Evolutionary conservation across 2,797 vertebrate species (phyloP).

Genomic region (Muscicapa striata): DNA sequence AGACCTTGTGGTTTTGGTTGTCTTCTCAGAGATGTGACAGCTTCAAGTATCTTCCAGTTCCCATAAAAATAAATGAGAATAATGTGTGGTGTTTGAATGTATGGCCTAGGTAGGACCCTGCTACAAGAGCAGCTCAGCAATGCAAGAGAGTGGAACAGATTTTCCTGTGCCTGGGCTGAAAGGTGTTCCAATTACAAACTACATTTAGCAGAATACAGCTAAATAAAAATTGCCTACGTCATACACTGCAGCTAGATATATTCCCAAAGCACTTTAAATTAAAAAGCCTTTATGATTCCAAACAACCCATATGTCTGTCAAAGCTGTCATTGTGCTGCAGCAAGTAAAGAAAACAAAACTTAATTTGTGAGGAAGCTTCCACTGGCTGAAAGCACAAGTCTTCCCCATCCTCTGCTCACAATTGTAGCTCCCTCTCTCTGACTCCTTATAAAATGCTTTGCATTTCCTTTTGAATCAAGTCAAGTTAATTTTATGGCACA

Average conservation of each 20-base stretch:
- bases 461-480: conserved; percentile 13
- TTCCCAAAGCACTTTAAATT: conserved; percentile 64
- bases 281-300: conserved; percentile 65
- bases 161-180: neutral
- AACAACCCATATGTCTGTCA: conserved; percentile 76
- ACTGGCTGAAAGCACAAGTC: conserved; percentile 54
- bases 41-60: neutral
- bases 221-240: conserved; percentile 66
- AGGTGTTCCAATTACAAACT: conserved; percentile 33
- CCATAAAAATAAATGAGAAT: neutral
- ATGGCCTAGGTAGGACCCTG: neutral
- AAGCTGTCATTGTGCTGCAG: conserved; percentile 68
- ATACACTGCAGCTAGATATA: conserved; percentile 45
- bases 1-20: neutral
- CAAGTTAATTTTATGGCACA: conserved; percentile 56
- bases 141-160: neutral
- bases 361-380: conserved; percentile 72
- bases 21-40: neutral
- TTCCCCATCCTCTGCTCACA: conserved; percentile 27
- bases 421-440: neutral
- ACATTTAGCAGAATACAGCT: conserved; percentile 57
- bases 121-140: neutral
- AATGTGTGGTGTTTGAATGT: neutral
- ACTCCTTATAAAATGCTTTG: conserved; percentile 18
- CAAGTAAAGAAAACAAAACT: conserved; percentile 69